Conservation (phyloP, 2,888 invertebrate species). For the Dolichomitus sp. region DNA sequence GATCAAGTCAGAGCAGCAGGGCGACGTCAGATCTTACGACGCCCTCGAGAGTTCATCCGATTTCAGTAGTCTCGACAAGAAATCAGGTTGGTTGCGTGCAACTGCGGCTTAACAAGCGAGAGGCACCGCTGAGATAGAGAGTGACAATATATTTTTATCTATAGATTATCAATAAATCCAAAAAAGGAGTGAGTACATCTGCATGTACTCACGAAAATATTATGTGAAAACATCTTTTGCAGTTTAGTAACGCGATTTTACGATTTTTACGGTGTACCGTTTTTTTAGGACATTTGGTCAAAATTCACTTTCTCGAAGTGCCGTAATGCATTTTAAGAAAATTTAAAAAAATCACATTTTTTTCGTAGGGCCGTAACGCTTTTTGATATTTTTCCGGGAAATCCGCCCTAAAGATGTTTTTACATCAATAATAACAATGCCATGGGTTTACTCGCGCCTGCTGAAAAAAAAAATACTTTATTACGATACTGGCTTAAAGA, state of each 20-base stretch:
- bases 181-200: too few relatives aligned
- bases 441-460: slow-evolving; percentile 13
- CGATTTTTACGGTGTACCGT: too few relatives aligned
- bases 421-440: neutral
- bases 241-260: too few relatives aligned
- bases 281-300: too few relatives aligned
- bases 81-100: slow-evolving; percentile 70
- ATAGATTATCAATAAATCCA: slow-evolving; percentile 20
- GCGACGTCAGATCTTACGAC: slow-evolving; percentile 58
- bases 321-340: too few relatives aligned
- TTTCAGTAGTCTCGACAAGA: slow-evolving; percentile 51
- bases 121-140: slow-evolving; percentile 68
- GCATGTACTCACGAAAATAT: too few relatives aligned
- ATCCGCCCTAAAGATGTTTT: too few relatives aligned
- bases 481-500: slow-evolving; percentile 22
- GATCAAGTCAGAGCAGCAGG: slow-evolving; percentile 35
- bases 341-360: too few relatives aligned
- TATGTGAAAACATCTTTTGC: too few relatives aligned
- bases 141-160: slow-evolving; percentile 41
- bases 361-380: too few relatives aligned
- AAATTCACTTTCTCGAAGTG: too few relatives aligned
- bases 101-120: slow-evolving; percentile 34
- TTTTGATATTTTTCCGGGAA: too few relatives aligned
- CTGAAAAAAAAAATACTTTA: slow-evolving; percentile 25
- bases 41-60: slow-evolving; percentile 47